Evolutionary conservation across 2,797 vertebrate species (phyloP), one percentile per base, ranked within the genome.

Genomic region (Zenarchopterus dispar): DNA sequence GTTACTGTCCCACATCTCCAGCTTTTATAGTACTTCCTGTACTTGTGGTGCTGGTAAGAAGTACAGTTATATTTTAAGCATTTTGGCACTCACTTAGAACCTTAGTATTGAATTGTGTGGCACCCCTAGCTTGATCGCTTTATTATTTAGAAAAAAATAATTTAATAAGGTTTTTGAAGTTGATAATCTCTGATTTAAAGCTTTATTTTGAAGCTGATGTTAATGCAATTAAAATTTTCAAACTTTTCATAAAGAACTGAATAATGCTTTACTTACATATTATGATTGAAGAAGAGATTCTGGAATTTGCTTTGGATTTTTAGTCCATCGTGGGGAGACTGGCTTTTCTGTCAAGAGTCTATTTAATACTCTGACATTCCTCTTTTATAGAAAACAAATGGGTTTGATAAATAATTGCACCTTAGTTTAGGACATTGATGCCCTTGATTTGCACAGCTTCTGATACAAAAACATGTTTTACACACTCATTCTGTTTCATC

Each of bases 361-460:
- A 44, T 52, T 28, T 63, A 16, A 73, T 58, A 61, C 49, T 62
- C 43, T 63, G 15, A 65, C 80, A 84, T 90, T 89, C 80, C 84
- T 73, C 62, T 66, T 22, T n/a, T 7, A 61, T 64, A 82, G 51
- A 67, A 78, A 70, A 78, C 47, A 52, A 46, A 82, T 72, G 59
- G 51, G 78, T 82, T 75, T 73, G 44, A 76, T 55, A 48, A 68
- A 80, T 63, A 73, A 61, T 76, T 90, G 90, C 90, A 90, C 88
- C 91, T 91, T 89, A 90, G 79, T 78, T 54, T 72, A 67, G 78
- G 56, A 82, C 82, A 78, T 82, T 65, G 64, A 80, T 43, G 79
- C 74, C 74, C 71, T 81, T 81, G 74, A 83, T 87, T 90, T 89
- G 84, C 82, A 87, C 88, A 82, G 18, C 71, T 73, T 56, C 48